phyloP scores from a whole-genome alignment of 2,888 invertebrate species.

The Chaetogeoica ovagalla region DNA sequence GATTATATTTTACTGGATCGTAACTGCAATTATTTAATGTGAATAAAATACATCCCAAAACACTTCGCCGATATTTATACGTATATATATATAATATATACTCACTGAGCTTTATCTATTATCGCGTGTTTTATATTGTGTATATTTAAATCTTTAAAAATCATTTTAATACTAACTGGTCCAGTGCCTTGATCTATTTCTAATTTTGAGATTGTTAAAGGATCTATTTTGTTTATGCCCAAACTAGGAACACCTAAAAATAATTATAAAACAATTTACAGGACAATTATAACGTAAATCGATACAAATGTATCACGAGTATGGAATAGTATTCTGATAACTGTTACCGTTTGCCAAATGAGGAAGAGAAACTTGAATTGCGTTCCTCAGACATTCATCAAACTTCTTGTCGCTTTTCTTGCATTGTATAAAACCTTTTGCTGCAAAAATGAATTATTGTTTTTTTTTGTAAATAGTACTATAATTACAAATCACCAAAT shows the following conservation, averaged over 20 bases:
- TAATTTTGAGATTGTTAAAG: constrained; percentile 56
- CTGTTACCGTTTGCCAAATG: constrained; percentile 54
- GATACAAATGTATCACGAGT: rapidly evolving
- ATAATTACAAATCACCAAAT: too few relatives aligned
- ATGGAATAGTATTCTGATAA: not conserved
- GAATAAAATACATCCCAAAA: not conserved
- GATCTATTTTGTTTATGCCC: constrained; percentile 56
- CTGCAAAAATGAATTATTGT: constrained; percentile 56
- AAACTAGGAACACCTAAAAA: constrained; percentile 56
- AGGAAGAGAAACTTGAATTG: constrained; percentile 56
- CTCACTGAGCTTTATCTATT: constrained; percentile 55
- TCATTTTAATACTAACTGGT: constrained; percentile 56
- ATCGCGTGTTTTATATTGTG: constrained; percentile 45
- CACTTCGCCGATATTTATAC: not conserved
- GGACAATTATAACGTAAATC: not conserved
- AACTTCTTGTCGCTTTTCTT: constrained; percentile 57
- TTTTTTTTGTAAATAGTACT: too few relatives aligned
- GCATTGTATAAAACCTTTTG: constrained; percentile 57
- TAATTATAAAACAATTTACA: not conserved
- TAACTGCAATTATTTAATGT: not conserved
- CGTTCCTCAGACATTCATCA: constrained; percentile 57
- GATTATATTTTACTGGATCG: not conserved
- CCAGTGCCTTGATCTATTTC: constrained; percentile 56
- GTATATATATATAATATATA: too few relatives aligned
- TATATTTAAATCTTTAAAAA: constrained; percentile 56